Base-by-base conservation (phyloP, 30 jellyfish, hydroid and myxozoan species). In the Catostylus mosaicus region DNA sequence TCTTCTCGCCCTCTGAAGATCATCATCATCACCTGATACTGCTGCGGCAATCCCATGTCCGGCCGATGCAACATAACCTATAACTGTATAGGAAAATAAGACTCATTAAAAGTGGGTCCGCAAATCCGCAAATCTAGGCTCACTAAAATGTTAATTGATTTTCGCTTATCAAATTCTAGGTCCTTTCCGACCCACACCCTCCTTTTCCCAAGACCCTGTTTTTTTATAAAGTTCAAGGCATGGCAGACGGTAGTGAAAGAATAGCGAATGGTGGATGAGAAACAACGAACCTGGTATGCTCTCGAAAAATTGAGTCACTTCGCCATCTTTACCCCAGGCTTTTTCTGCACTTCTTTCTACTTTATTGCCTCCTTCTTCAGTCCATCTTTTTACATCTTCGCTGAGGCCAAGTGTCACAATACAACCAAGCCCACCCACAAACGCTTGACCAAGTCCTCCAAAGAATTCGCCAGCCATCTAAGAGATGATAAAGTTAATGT, bases 281-380 rank as follows among this genome's bases (percentile, higher is more conserved):
- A 8, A 43, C 56, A 12, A 16, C 73, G 1, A 33, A 62, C 89
- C 89, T 34, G 89, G 89, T 1, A 78, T 29, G n/a, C 77, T 45
- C 61, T 78, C 89, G n/a, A 45, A 35, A 40, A 78, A 78, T 45
- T 78, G 50, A 9, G 89, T 62, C 24, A 78, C 68, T 61, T 78
- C 80, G 19, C 89, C 89, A 46, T 78, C 89, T 78, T 40, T 62
- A 2, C 89, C 89, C 89, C 89, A 78, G 12, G 89, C 89, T 40
- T 60, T 78, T 10, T 78, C 89, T 14, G 89, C 89, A 62, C 68
- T 60, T 31, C 68, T 34, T 2, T 5, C 51, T 3, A 78, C 71
- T 32, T 61, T 78, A 33, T 16, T 26, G 18, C 68, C 73, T 14
- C 89, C 89, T 43, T 78, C 72, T 29, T 59, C 80, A 12, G 89